Evolutionary conservation across 2,888 invertebrate species (phyloP).

Genomic region (Chymomyza procnemis): DNA sequence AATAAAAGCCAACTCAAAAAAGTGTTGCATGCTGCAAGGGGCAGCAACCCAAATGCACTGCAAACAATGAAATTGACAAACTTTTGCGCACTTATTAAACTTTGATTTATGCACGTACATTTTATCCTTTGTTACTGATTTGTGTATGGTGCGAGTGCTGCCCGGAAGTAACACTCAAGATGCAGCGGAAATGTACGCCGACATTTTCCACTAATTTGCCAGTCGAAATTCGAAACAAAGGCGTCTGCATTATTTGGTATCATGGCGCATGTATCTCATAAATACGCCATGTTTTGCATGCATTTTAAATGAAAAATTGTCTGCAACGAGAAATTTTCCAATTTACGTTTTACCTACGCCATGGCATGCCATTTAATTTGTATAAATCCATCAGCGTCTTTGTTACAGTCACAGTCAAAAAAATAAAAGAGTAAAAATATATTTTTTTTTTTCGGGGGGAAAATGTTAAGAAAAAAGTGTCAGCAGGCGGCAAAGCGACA

Average conservation of each 20-base stretch:
- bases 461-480: not conserved
- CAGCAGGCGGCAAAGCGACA: constrained; percentile 49
- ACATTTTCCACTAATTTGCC: constrained; percentile 60
- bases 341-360: constrained; percentile 18
- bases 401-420: constrained; percentile 25
- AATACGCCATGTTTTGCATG: constrained; percentile 62
- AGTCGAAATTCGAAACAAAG: not conserved
- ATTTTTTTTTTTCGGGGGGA: not conserved
- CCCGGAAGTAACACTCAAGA: constrained; percentile 62
- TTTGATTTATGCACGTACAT: constrained; percentile 7
- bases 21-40: not conserved
- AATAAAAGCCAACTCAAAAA: not conserved
- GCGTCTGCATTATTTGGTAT: not conserved
- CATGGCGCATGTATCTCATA: constrained; percentile 35
- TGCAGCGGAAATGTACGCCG: constrained; percentile 49
- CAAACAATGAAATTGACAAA: constrained; percentile 6
- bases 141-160: not conserved
- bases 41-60: not conserved
- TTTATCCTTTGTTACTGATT: not conserved
- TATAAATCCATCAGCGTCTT: constrained; percentile 73
- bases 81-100: not conserved
- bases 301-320: constrained; percentile 68
- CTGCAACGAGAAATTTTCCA: constrained; percentile 43
- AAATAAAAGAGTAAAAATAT: constrained; percentile 15
- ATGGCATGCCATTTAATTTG: constrained; percentile 59